These are phyloP conservation scores for Lates japonicus DNA, from an alignment of 2,797 vertebrate species.

Conservation along the genomic window DNA sequence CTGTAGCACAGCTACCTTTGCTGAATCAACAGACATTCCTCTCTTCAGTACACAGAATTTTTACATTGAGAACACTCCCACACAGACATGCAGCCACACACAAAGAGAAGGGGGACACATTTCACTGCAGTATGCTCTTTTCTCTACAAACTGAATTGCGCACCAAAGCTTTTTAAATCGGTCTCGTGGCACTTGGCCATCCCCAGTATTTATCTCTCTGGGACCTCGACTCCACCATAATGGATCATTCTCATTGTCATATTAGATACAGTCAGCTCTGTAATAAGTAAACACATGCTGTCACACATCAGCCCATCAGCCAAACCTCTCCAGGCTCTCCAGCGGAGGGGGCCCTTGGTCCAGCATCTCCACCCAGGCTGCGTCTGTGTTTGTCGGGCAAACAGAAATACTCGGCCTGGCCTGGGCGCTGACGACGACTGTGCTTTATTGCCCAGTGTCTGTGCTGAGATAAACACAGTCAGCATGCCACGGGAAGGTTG, in stretches of 20 bases:
- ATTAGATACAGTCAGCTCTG: constrained; percentile 78
- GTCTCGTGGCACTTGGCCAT: constrained; percentile 76
- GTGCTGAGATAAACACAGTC: constrained; percentile 79
- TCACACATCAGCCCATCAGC: constrained; percentile 74
- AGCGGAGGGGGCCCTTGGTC: constrained; percentile 71
- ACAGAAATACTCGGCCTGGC: constrained; percentile 53
- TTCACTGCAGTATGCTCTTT: constrained; percentile 36
- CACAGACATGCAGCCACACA: constrained; percentile 23
- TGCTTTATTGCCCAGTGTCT: constrained; percentile 77
- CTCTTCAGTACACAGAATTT: constrained; percentile 27
- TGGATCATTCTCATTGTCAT: constrained; percentile 86
- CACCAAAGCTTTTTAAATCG: constrained; percentile 72
- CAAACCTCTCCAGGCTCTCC: constrained; percentile 74
- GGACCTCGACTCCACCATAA: constrained; percentile 70
- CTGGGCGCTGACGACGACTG: constrained; percentile 63
- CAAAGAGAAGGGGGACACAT: constrained; percentile 16
- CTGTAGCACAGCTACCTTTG: neutral
- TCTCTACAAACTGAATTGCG: constrained; percentile 63
- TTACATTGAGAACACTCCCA: constrained; percentile 15
- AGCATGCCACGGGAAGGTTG: constrained; percentile 68
- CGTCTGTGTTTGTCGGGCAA: constrained; percentile 60
- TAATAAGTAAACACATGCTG: constrained; percentile 78
- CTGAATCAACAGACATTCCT: constrained; percentile 46
- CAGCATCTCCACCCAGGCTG: constrained; percentile 56
- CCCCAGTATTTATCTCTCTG: constrained; percentile 79